Base-by-base conservation (phyloP, 2,113 vertebrate genomes). In the Ammodytes marinus region DNA sequence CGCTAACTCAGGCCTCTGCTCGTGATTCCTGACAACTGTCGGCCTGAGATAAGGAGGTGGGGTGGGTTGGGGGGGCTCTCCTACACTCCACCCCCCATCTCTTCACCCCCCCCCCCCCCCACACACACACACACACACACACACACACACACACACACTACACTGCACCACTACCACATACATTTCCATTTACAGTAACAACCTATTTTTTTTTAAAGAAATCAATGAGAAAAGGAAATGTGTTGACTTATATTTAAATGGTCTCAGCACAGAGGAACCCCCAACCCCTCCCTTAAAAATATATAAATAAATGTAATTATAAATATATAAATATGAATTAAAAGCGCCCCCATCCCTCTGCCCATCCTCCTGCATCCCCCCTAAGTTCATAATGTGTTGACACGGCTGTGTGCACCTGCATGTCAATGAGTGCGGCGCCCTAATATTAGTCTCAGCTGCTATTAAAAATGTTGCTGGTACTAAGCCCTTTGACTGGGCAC, bases 11-110 rank as follows among this genome's bases (percentile, higher is more conserved):
- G 96, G 96, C 96, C 96, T 96, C 96, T 96, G 92, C 97, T 96
- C 97, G 95, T 97, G 97, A 98, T 98, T 98, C 97, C 97, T 97
- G 96, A 98, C 97, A 97, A 99, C 97, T 99, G 98, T 98, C 96
- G 96, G 96, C 95, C 93, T 91, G 96, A 97, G 97, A 99, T 98
- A 99, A 99, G 97, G 95, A 94, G 92, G 94, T 91, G 92, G 94
- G 92, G 92, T 90, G 90, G 95, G 93, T 95, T 35, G 69, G 69
- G 72, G 84, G 68, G 68, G 13, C 69, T 83, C 75, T 57, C 65
- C 85, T 54, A 79, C 6, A 15, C 8, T 7, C 6, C 92, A 94
- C 89, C 27, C 27, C 27, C 27, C 27, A 27, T 27, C 27, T 27
- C 27, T 27, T 27, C 27, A 91, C 93, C 90, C 93, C 92, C 94